Conservation (phyloP, 2,113 vertebrate genomes). For the Takifugu flavidus region DNA sequence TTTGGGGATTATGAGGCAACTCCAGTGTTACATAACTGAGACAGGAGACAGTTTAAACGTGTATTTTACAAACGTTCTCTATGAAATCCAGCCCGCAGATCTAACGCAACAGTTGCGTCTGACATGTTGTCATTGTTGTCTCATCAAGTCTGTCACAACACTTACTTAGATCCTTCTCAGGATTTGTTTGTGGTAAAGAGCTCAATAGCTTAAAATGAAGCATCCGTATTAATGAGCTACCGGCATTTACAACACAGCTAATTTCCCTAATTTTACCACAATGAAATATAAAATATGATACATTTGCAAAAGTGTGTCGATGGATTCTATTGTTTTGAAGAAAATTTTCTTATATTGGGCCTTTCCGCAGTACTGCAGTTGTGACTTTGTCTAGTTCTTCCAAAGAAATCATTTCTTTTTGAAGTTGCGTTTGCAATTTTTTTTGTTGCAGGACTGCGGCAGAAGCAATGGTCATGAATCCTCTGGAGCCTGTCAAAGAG, state of each 20-base stretch:
- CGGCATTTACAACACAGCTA: too few species aligned
- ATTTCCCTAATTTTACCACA: too few species aligned
- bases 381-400: too few species aligned
- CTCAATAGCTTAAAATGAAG: background rate
- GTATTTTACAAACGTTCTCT: background rate
- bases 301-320: too few species aligned
- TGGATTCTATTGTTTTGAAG: too few species aligned
- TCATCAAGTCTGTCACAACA: slow-evolving; percentile 15
- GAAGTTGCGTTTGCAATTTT: slow-evolving; percentile 12
- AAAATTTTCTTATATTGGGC: too few species aligned
- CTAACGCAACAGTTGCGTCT: slow-evolving; percentile 1
- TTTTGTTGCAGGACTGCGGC: slow-evolving; percentile 80
- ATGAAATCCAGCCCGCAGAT: background rate
- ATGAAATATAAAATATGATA: too few species aligned
- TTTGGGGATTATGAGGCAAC: background rate
- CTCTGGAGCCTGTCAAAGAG: slow-evolving; percentile 92
- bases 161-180: slow-evolving; percentile 1
- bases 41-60: background rate
- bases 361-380: too few species aligned
- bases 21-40: background rate
- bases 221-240: background rate
- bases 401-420: background rate
- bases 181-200: background rate
- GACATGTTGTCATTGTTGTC: background rate
- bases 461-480: slow-evolving; percentile 88